These are phyloP conservation scores for Hipposideros larvatus DNA, from an alignment of 2,797 vertebrate genomes.

Conservation along the genomic window DNA sequence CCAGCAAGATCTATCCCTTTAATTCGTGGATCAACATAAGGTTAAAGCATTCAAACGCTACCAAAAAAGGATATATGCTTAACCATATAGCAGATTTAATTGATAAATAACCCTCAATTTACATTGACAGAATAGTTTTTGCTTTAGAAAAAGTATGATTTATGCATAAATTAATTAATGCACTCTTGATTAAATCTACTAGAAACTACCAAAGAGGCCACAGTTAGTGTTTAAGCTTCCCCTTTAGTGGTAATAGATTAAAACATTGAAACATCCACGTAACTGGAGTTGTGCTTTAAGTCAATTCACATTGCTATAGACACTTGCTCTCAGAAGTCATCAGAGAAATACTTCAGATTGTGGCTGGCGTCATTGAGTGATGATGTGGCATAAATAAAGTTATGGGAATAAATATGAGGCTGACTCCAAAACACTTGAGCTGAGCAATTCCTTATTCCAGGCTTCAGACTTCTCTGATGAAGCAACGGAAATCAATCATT, in stretches of 20 bases:
- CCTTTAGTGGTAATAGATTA: background rate
- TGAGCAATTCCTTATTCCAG: slow-evolving; percentile 75
- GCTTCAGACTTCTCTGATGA: slow-evolving; percentile 74
- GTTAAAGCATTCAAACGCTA: background rate
- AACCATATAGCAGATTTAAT: background rate
- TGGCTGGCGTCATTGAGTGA: slow-evolving; percentile 69
- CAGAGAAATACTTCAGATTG: slow-evolving; percentile 69
- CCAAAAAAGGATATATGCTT: background rate
- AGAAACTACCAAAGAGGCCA: background rate
- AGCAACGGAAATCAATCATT: slow-evolving; percentile 82
- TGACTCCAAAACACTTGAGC: slow-evolving; percentile 76
- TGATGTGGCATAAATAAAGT: slow-evolving; percentile 72
- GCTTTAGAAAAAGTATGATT: slow-evolving; percentile 33
- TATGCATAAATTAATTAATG: slow-evolving; percentile 39
- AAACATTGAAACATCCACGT: slow-evolving; percentile 30
- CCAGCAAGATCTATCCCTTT: slow-evolving; percentile 30
- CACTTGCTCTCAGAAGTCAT: slow-evolving; percentile 50
- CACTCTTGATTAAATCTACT: background rate
- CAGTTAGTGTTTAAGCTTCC: background rate
- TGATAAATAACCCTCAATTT: slow-evolving; percentile 26
- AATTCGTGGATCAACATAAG: background rate
- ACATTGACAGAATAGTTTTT: slow-evolving; percentile 22
- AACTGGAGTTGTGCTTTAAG: slow-evolving; percentile 8
- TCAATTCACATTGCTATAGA: slow-evolving; percentile 51
- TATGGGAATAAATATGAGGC: slow-evolving; percentile 76